phyloP scores from a whole-genome alignment of 2,113 vertebrate genomes.

The Arizona elegans region DNA sequence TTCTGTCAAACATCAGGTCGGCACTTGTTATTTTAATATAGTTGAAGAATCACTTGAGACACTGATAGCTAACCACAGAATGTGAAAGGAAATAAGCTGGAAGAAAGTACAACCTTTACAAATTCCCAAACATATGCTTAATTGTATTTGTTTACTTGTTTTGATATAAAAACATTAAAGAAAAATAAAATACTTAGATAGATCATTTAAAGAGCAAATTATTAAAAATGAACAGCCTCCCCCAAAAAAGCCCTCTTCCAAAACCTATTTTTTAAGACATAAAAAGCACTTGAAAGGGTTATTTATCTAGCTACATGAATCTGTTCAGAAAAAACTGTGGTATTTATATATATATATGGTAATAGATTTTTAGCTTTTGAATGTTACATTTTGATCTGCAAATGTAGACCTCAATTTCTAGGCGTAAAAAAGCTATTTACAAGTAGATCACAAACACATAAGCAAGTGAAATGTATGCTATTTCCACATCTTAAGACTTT shows the following conservation, averaged over 20 bases:
- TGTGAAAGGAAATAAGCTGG: background rate
- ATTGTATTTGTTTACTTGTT: background rate
- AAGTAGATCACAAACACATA: background rate
- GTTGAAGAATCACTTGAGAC: background rate
- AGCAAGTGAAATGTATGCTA: background rate
- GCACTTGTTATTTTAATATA: slow-evolving; percentile 8
- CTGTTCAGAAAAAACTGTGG: background rate
- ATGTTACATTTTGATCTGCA: background rate
- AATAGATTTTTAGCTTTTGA: background rate
- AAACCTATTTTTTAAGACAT: background rate
- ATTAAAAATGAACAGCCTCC: background rate
- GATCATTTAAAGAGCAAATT: background rate
- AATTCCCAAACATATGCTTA: background rate
- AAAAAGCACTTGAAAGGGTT: background rate
- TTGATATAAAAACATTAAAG: background rate
- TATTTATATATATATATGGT: background rate
- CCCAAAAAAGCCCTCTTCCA: background rate
- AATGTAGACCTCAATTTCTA: background rate
- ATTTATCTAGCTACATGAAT: background rate
- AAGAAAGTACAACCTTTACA: background rate
- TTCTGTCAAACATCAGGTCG: background rate
- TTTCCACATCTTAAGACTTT: background rate
- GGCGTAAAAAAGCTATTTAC: background rate
- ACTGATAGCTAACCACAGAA: background rate
- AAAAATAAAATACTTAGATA: background rate